Evolutionary conservation across 2,888 invertebrate genomes (phyloP).

Genomic region (Brenthis daphne): DNA sequence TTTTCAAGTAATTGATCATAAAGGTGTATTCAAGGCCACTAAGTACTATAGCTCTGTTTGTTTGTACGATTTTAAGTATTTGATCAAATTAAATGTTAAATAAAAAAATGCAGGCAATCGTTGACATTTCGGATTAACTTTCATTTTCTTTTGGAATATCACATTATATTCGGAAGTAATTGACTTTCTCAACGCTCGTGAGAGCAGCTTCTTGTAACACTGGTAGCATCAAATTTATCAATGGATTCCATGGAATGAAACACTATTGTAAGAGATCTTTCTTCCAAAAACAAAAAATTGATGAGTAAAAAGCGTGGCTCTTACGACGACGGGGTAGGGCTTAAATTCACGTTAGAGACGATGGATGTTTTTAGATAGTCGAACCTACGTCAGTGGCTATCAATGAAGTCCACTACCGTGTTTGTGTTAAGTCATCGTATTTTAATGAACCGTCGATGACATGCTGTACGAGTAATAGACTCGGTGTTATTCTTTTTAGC

Average conservation of each 20-base stretch:
- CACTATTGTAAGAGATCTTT: slow-evolving; percentile 76
- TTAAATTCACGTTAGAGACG: slow-evolving; percentile 47
- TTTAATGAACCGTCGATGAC: slow-evolving; percentile 82
- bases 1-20: neutral
- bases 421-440: slow-evolving; percentile 81
- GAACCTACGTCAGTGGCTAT: slow-evolving; percentile 78
- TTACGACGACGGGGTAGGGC: slow-evolving; percentile 52
- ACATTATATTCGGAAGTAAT: slow-evolving; percentile 52
- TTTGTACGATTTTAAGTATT: too few species aligned
- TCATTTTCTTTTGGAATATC: slow-evolving; percentile 46
- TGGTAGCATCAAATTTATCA: slow-evolving; percentile 80
- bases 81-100: slow-evolving; percentile 9
- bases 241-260: slow-evolving; percentile 80
- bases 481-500: slow-evolving; percentile 79
- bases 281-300: slow-evolving; percentile 66
- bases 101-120: slow-evolving; percentile 18
- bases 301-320: slow-evolving; percentile 46
- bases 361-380: slow-evolving; percentile 63
- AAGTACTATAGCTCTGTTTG: too few species aligned
- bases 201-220: slow-evolving; percentile 76
- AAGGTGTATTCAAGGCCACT: too few species aligned
- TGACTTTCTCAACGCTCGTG: slow-evolving; percentile 67
- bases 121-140: slow-evolving; percentile 42
- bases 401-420: slow-evolving; percentile 80
- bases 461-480: slow-evolving; percentile 81